A percentile compares a stretch with the other conserved stretches of the same genome.
Conservation (phyloP, 2,797 vertebrate species). For the Pseudochaenichthys georgianus region DNA sequence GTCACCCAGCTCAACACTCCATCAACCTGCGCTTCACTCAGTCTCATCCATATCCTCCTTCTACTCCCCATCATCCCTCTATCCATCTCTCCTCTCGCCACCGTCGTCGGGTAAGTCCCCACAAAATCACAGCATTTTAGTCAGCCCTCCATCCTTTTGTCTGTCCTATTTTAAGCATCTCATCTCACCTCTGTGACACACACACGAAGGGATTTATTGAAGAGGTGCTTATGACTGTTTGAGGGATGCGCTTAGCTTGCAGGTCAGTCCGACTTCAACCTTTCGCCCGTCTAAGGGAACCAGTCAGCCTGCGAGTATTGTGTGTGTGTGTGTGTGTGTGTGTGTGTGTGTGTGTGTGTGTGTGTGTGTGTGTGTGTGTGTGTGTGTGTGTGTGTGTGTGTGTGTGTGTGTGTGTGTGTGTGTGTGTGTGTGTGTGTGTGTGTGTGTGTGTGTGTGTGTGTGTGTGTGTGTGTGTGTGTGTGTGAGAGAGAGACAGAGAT, state of each 20-base stretch:
- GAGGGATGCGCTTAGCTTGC: constrained; percentile 81
- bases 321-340: constrained; percentile 1
- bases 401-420: not conserved
- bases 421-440: not conserved
- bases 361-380: not conserved
- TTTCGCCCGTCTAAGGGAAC: constrained; percentile 37
- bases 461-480: too few relatives aligned
- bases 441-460: too few relatives aligned
- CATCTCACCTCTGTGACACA: constrained; percentile 69
- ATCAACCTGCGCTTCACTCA: constrained; percentile 77
- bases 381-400: not conserved
- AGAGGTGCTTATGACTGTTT: constrained; percentile 78
- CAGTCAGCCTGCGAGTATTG: constrained; percentile 25
- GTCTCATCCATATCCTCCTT: constrained; percentile 71
- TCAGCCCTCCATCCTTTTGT: constrained; percentile 61
- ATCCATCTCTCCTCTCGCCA: constrained; percentile 55
- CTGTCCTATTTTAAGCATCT: constrained; percentile 74
- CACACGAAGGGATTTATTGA: constrained; percentile 77
- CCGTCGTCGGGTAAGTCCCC: constrained; percentile 67
- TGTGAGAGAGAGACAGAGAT: not conserved
- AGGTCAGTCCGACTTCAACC: constrained; percentile 62
- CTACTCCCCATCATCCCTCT: constrained; percentile 69
- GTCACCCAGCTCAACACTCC: constrained; percentile 82
- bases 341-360: not conserved
- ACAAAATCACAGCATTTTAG: constrained; percentile 59